A percentile compares a stretch with the other conserved stretches of the same genome.
Evolutionary conservation across 2,113 vertebrate genomes (phyloP).

Genomic region (Eurypyga helias): DNA sequence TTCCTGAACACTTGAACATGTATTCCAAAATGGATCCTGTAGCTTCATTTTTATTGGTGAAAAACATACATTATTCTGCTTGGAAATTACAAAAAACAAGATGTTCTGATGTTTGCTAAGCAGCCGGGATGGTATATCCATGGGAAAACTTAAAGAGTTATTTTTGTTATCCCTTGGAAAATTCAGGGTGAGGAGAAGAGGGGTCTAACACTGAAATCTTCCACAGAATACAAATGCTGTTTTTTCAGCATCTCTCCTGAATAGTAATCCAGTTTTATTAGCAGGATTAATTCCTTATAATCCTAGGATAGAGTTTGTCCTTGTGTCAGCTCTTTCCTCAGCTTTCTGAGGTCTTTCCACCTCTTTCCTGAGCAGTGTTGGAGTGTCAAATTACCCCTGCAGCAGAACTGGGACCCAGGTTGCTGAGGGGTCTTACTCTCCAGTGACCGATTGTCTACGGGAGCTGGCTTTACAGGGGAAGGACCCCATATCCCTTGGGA

Average conservation of each 20-base stretch:
- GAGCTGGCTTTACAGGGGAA: not conserved
- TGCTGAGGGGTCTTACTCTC: not conserved
- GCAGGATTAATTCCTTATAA: not conserved
- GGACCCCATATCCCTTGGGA: not conserved
- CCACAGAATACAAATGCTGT: not conserved
- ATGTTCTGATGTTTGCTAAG: not conserved
- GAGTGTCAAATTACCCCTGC: not conserved
- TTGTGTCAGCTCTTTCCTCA: not conserved
- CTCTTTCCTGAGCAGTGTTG: not conserved
- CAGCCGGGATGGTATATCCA: not conserved
- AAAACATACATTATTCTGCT: not conserved
- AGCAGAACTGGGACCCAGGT: not conserved
- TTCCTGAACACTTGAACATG: not conserved
- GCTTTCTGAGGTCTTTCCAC: no score
- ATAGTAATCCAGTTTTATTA: not conserved
- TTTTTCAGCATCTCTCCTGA: not conserved
- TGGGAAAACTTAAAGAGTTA: not conserved
- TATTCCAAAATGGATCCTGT: not conserved
- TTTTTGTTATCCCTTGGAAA: conserved; percentile 11
- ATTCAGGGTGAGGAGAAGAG: not conserved
- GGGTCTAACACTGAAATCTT: not conserved
- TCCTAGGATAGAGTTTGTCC: not conserved
- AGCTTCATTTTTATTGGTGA: not conserved
- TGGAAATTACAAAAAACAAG: not conserved
- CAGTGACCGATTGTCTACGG: accelerated